Evolutionary conservation across 2,888 invertebrate genomes (phyloP), one percentile per base, ranked within the genome.

Genomic region (Acleris laterana): DNA sequence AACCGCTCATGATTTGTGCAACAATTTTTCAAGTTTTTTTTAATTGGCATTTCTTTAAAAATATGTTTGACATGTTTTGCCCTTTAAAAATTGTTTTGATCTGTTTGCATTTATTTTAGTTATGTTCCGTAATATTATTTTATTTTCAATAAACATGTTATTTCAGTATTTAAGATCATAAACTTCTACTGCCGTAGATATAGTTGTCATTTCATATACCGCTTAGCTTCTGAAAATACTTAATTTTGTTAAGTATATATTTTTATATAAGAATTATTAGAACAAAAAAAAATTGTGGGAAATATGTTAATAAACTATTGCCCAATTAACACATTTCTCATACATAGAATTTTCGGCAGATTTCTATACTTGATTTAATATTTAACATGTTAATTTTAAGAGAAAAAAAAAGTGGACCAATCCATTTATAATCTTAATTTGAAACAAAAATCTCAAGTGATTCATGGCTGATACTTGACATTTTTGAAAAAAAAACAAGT

Each of bases 401-500:
- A 60, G 51, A 44, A 55, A 58, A 68, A 68, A 63, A 38, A 67
- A 74, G 78, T 76, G 78, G 82, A 80, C 76, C 80, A 83, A 82
- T 52, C 76, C 72, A 77, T 76, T 77, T 73, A 70, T 76, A 77
- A 71, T 72, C 17, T 65, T 56, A 48, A 50, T 20, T 64, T 64
- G 70, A 70, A 68, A 72, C 83, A 90, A 92, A 91, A 91, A 90
- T 91, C 85, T 92, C 88, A 86, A 84, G 81, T 82, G 77, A 72
- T 79, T 79, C 75, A 91, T 92, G 92, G 92, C 92, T 92, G 92
- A 88, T 84, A 83, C 81, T 86, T 87, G 92, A 91, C 82, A 89
- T 91, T 91, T 92, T 91, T 91, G 86, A 76, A 60, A 71, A 72
- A 42, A 57, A 55, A 52, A n/a, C n/a, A 44, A 0, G 44, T 6